phyloP scores from a whole-genome alignment of 35 echinoderm and acorn worm genomes.

The Diadema setosum region DNA sequence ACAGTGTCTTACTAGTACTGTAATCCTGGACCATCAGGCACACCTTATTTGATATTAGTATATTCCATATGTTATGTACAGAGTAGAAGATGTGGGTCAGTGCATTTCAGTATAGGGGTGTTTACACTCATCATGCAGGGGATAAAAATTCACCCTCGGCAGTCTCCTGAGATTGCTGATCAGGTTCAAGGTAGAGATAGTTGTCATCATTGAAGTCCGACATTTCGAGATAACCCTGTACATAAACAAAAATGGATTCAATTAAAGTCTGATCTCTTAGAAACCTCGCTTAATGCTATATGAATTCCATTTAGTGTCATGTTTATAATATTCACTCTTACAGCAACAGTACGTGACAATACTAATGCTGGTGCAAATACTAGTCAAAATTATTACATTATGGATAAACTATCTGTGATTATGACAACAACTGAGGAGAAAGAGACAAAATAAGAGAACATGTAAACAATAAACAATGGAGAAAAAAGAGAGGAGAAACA shows the following conservation, averaged over 20 bases:
- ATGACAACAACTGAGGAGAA: too few species aligned
- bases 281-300: background rate
- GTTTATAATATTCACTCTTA: background rate
- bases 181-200: slow-evolving; percentile 35
- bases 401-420: background rate
- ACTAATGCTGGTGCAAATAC: background rate
- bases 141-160: background rate
- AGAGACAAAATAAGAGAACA: too few species aligned
- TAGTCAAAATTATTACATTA: background rate
- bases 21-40: too few species aligned
- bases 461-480: too few species aligned
- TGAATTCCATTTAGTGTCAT: background rate
- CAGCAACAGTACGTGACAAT: background rate
- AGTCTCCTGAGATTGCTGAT: background rate
- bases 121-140: background rate
- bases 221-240: slow-evolving; percentile 30
- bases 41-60: too few species aligned
- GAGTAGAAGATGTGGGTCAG: too few species aligned
- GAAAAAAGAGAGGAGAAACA: too few species aligned
- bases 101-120: background rate
- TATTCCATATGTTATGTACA: too few species aligned
- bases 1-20: too few species aligned
- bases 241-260: background rate
- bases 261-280: too few species aligned
- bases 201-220: slow-evolving; percentile 1